A percentile compares a stretch with the other conserved stretches of the same genome.
Conservation (phyloP, 2,797 vertebrate species). For the Euphonia xanthogaster region DNA sequence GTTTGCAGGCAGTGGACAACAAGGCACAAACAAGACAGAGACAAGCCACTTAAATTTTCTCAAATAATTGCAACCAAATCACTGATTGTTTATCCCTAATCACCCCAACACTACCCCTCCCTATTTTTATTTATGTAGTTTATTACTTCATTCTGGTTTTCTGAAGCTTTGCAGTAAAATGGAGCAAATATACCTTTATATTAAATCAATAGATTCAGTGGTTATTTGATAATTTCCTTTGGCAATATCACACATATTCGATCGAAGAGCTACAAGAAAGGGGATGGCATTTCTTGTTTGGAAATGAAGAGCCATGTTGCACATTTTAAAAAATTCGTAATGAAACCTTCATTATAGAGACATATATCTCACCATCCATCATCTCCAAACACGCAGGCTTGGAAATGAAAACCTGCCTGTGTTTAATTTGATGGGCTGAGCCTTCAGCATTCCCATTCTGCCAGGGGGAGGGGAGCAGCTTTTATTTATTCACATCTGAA, state of each 20-base stretch:
- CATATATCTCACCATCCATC: constrained; percentile 63
- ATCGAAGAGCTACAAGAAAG: neutral
- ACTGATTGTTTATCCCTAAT: neutral
- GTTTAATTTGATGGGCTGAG: constrained; percentile 46
- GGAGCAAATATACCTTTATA: neutral
- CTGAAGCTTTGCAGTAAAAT: neutral
- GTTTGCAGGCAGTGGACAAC: neutral
- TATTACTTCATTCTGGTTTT: neutral
- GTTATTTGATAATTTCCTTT: constrained; percentile 6
- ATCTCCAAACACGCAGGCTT: constrained; percentile 42
- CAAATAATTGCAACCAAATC: neutral
- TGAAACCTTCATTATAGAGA: constrained; percentile 62
- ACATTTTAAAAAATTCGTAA: constrained; percentile 28
- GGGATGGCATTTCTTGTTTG: neutral
- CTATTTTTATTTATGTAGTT: neutral
- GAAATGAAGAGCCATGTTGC: constrained; percentile 45
- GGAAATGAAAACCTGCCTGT: constrained; percentile 49
- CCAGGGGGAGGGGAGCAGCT: neutral
- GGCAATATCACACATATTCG: neutral
- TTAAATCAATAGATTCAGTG: neutral
- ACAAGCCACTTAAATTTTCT: neutral
- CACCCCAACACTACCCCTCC: neutral
- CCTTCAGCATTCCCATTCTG: neutral
- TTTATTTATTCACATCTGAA: constrained; percentile 11
- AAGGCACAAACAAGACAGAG: neutral